Conservation (phyloP, 2,113 vertebrate species). For the Microtus pennsylvanicus region DNA sequence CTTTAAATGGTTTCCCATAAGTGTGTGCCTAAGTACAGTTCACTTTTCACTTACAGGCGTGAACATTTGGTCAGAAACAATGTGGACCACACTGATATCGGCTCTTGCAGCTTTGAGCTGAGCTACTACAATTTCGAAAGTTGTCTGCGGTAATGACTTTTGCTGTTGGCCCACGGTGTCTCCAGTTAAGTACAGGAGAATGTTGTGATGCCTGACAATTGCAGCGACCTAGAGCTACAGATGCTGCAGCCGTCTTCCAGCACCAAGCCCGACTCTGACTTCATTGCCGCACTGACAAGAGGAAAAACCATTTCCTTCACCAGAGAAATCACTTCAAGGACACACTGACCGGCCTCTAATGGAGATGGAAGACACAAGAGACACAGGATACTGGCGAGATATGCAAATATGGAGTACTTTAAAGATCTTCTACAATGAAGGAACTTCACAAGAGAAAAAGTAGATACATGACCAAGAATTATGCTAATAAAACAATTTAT, state of each 20-base stretch:
- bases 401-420: conserved; percentile 40
- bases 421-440: conserved; percentile 19
- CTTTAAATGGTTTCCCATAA: conserved; percentile 18
- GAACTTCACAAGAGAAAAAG: conserved; percentile 27
- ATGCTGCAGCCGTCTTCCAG: neutral
- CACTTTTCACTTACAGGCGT: conserved; percentile 2
- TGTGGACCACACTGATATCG: neutral
- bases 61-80: conserved; percentile 36
- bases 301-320: conserved; percentile 57
- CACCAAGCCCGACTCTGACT: neutral
- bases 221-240: neutral
- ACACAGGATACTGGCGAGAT: neutral
- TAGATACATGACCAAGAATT: neutral
- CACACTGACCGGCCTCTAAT: conserved; percentile 81
- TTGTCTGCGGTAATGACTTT: conserved; percentile 4
- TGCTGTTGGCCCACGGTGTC: neutral
- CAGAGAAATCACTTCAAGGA: conserved; percentile 69
- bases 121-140: neutral
- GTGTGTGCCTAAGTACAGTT: neutral
- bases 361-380: conserved; percentile 79
- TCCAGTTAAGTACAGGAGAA: conserved; percentile 18
- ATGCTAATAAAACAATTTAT: conserved; percentile 19
- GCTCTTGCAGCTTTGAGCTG: neutral
- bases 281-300: conserved; percentile 59
- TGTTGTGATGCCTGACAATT: neutral